These are phyloP conservation scores for Syngnathus rostellatus DNA, from an alignment of 2,797 vertebrate genomes.

Conservation along the genomic window DNA sequence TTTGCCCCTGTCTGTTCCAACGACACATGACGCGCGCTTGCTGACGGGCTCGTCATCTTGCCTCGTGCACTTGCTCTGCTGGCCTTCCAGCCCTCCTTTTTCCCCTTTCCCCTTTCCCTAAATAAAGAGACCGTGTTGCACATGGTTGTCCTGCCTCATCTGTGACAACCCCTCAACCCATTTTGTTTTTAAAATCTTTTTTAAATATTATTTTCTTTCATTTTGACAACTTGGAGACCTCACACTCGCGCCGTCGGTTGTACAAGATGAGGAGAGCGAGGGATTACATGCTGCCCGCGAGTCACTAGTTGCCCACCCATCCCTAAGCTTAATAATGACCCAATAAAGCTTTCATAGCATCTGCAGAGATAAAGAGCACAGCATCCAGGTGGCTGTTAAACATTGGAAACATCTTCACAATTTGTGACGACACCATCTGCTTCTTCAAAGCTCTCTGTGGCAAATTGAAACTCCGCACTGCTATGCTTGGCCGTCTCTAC, in stretches of 20 bases:
- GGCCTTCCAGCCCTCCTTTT: too few relatives aligned
- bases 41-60: too few relatives aligned
- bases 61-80: too few relatives aligned
- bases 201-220: too few relatives aligned
- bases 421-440: constrained; percentile 49
- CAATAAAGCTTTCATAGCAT: constrained; percentile 1
- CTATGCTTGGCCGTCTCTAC: constrained; percentile 42
- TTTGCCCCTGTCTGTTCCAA: too few relatives aligned
- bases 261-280: constrained; percentile 74
- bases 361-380: not conserved
- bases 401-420: constrained; percentile 8
- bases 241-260: constrained; percentile 73
- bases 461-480: constrained; percentile 37
- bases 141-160: too few relatives aligned
- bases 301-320: too few relatives aligned
- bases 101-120: too few relatives aligned
- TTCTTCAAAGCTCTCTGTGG: constrained; percentile 26
- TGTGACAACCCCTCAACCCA: too few relatives aligned
- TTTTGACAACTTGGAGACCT: constrained; percentile 70
- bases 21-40: too few relatives aligned
- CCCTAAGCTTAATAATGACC: not conserved
- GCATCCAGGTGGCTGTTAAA: constrained; percentile 29
- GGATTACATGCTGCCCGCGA: not conserved
- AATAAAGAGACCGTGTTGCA: too few relatives aligned
- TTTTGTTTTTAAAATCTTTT: too few relatives aligned